Percentiles rank a stretch among this genome's conserved stretches.
Conservation (phyloP, 2,797 vertebrate species). For the Arrhamphus sclerolepis region DNA sequence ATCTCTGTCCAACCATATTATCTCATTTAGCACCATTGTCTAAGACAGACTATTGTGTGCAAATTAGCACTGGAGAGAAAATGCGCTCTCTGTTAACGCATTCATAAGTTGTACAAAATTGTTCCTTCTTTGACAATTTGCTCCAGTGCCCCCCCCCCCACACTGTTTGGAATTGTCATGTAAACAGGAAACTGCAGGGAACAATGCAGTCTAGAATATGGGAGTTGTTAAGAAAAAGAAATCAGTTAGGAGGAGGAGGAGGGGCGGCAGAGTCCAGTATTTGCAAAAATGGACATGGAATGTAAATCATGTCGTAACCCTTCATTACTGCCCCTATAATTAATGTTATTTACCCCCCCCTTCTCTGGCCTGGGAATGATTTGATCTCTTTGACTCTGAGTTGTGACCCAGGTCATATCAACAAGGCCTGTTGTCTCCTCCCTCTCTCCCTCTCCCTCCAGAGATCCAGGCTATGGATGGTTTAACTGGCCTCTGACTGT, state of each 20-base stretch:
- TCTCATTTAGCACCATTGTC: conserved; percentile 39
- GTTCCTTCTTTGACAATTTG: conserved; percentile 6
- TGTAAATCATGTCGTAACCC: conserved; percentile 59
- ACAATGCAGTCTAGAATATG: conserved; percentile 62
- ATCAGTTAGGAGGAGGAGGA: not conserved
- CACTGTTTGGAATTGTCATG: conserved; percentile 49
- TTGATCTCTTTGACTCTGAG: conserved; percentile 37
- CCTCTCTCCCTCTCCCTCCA: conserved; percentile 1
- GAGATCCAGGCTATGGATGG: conserved; percentile 26
- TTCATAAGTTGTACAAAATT: conserved; percentile 2
- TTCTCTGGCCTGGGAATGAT: conserved; percentile 52
- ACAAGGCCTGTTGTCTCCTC: conserved; percentile 35
- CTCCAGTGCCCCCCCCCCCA: conserved; percentile 1
- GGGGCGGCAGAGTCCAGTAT: conserved; percentile 9
- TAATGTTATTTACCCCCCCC: conserved; percentile 52
- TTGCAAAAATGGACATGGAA: conserved; percentile 52
- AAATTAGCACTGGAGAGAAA: conserved; percentile 17
- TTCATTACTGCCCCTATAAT: conserved; percentile 53
- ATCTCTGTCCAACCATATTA: conserved; percentile 17
- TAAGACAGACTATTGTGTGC: conserved; percentile 26
- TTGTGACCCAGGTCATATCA: conserved; percentile 66
- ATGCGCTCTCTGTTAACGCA: conserved; percentile 9
- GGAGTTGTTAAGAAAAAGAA: conserved; percentile 17
- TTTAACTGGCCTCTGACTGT: conserved; percentile 33
- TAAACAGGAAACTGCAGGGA: conserved; percentile 77